phyloP scores from a whole-genome alignment of 64 coral and sea anemone species.

The Trachythela sp. region DNA sequence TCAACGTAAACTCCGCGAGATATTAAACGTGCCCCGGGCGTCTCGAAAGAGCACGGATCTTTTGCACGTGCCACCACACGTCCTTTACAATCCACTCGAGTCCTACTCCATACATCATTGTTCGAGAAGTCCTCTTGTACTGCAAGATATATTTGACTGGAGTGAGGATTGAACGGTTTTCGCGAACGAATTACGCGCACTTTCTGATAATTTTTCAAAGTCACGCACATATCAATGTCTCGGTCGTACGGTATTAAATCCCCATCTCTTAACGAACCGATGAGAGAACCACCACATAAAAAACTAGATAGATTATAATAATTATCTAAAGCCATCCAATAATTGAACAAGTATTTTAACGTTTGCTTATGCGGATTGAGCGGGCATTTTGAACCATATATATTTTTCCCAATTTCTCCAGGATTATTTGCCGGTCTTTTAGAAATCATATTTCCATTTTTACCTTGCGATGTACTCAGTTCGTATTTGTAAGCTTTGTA shows the following conservation, averaged over 20 bases:
- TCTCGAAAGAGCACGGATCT: background rate
- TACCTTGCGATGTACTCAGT: too few species aligned
- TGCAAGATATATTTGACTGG: background rate
- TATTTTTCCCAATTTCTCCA: background rate
- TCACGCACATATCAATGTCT: background rate
- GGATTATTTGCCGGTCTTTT: too few species aligned
- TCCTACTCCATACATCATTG: background rate
- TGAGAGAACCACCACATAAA: background rate
- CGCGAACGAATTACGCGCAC: background rate
- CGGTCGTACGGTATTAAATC: slow-evolving; percentile 6
- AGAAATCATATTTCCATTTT: too few species aligned
- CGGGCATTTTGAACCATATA: background rate
- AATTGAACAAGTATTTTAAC: background rate
- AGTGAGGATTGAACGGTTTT: background rate
- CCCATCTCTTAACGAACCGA: background rate
- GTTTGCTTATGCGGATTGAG: background rate
- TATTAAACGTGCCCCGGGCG: background rate
- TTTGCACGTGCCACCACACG: background rate
- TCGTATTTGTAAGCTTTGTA: too few species aligned
- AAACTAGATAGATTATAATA: background rate
- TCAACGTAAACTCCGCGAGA: background rate
- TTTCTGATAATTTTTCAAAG: background rate
- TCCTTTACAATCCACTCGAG: slow-evolving; percentile 14
- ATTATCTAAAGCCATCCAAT: background rate
- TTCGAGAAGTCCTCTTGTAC: background rate